Evolutionary conservation across 1,140 invertebrate genomes (phyloP).

Genomic region (Phenacoccus solenopsis): DNA sequence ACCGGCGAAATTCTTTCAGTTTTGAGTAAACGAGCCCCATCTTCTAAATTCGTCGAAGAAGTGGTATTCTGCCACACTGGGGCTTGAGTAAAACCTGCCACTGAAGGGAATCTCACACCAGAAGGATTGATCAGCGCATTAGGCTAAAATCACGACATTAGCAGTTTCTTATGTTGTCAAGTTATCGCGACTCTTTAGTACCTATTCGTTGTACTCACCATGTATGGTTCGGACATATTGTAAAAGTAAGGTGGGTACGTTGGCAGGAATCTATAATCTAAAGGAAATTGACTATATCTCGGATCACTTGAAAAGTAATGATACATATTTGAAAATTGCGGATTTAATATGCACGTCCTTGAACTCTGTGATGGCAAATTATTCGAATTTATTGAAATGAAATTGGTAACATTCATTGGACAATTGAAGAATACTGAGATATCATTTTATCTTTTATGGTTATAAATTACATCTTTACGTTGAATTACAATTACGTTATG

Average conservation of each 20-base stretch:
- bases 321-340: not conserved
- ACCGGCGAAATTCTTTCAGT: no score
- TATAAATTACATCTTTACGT: not conserved
- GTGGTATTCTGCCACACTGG: no score
- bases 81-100: no score
- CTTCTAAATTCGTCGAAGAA: no score
- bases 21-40: no score
- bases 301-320: not conserved
- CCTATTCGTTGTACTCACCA: not conserved
- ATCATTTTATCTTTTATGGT: not conserved
- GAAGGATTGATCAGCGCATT: no score
- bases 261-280: not conserved
- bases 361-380: not conserved
- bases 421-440: not conserved
- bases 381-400: not conserved
- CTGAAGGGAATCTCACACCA: no score
- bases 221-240: not conserved
- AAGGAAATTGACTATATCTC: not conserved
- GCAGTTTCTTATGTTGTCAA: no score
- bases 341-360: not conserved
- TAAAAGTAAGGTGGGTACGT: not conserved
- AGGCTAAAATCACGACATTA: no score
- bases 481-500: not conserved
- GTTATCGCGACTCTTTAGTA: no score
- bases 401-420: not conserved